A percentile compares a stretch with the other conserved stretches of the same genome.
Evolutionary conservation across 2,113 vertebrate genomes (phyloP).

Genomic region (Centropus unirufus): DNA sequence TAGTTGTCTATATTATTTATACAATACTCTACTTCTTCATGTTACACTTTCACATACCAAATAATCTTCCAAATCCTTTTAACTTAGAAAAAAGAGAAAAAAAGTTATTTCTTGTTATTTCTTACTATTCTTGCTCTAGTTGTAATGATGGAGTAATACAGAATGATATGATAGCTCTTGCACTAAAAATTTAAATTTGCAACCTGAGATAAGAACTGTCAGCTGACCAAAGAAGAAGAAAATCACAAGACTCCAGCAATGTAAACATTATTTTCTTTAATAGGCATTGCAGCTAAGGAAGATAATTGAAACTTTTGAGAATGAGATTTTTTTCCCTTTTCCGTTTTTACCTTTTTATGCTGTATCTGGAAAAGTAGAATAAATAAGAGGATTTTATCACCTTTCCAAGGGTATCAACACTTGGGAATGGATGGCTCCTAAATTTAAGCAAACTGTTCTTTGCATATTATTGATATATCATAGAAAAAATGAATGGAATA

Average conservation of each 20-base stretch:
- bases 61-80: not conserved
- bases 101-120: not conserved
- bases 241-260: not conserved
- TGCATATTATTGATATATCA: not conserved
- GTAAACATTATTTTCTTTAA: not conserved
- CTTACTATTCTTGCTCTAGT: not conserved
- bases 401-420: not conserved
- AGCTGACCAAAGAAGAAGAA: not conserved
- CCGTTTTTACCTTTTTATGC: not conserved
- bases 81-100: not conserved
- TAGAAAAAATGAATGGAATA: constrained; percentile 7
- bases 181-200: not conserved
- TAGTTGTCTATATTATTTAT: not conserved
- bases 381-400: not conserved
- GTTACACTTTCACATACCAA: not conserved
- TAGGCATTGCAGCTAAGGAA: not conserved
- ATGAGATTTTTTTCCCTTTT: not conserved
- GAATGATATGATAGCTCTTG: not conserved
- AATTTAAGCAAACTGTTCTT: not conserved
- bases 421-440: not conserved
- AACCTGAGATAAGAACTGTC: not conserved
- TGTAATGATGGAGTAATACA: not conserved
- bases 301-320: not conserved
- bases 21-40: not conserved
- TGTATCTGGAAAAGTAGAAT: not conserved